These are phyloP conservation scores for Alethe diademata DNA, from an alignment of 2,113 vertebrate genomes.

Conservation along the genomic window DNA sequence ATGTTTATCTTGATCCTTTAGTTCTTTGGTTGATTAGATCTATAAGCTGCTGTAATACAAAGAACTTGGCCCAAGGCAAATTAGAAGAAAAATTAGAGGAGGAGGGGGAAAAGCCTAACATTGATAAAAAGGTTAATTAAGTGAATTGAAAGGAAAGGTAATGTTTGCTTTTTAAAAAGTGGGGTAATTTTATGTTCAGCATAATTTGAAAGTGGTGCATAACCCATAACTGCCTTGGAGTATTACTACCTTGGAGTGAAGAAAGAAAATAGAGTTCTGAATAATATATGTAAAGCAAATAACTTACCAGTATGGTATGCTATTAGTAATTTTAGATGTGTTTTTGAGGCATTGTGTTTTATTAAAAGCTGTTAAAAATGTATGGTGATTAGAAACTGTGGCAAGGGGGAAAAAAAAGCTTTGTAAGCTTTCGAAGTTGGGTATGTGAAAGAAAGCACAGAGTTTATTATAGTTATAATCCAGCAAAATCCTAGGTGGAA, in stretches of 20 bases:
- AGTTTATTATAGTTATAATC: neutral
- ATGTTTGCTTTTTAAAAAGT: conserved; percentile 13
- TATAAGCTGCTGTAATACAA: conserved; percentile 40
- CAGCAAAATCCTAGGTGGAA: neutral
- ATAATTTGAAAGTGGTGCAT: neutral
- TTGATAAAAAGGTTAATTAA: conserved; percentile 63
- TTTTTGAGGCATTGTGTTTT: neutral
- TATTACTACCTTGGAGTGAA: neutral
- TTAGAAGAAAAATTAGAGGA: conserved; percentile 37
- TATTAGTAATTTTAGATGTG: neutral
- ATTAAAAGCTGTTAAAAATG: neutral
- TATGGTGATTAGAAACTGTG: neutral
- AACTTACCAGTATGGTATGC: neutral
- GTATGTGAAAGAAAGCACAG: neutral
- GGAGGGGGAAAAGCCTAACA: conserved; percentile 10
- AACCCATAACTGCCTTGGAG: neutral
- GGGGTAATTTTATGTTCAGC: neutral
- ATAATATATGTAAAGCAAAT: neutral
- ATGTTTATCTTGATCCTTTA: conserved; percentile 30
- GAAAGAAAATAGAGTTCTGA: neutral
- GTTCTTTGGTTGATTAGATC: conserved; percentile 51
- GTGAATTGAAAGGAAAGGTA: conserved; percentile 25
- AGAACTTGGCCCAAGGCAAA: conserved; percentile 40
- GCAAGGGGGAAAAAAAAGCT: rapidly evolving
- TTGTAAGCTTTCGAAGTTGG: neutral